Base-by-base conservation (phyloP, 2,113 vertebrate genomes). In the Gobiocypris rarus region DNA sequence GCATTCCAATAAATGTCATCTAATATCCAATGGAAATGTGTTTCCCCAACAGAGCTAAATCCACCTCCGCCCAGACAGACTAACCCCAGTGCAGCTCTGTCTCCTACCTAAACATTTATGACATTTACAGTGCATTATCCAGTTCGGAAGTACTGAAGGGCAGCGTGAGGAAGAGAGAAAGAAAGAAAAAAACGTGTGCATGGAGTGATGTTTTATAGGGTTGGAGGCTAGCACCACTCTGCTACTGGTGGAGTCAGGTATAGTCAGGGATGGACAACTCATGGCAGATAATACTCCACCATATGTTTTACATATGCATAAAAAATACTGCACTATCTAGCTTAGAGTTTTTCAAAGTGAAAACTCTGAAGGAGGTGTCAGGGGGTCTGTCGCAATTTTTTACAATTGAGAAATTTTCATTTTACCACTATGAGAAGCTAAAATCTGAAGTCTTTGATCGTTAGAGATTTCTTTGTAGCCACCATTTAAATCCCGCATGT, bases 1-100 rank as follows among this genome's bases (percentile, higher is more conserved):
- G 59, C 70, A 81, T 82, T 81, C 50, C 75, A 83, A 85, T 90
- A 88, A 89, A 89, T 87, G 85, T 88, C 82, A 88, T 52, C 41
- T 88, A 88, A 81, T 87, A 87, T 84, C 41, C 74, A 84, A 56
- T 56, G 77, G 77, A 82, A 50, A 85, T 41, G 3, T 73, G 54
- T 80, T 54, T 77, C 77, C 69, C 63, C 76, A 34, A 67, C 75
- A 84, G 38, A 74, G 75, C 61, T 85, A 28, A 65, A 50, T 56
- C 52, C 71, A 45, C 28, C 19, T 50, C 67, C 24, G 5, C 52
- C 61, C 70, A 63, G 54, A 73, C 70, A 70, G 58, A 52, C 19
- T 76, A 17, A 48, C 81, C 61, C 43, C n/a, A 38, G 63, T 41
- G 58, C 26, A 28, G 58, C 71, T 38, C 78, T 43, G 48, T 86